These are phyloP conservation scores for Poeciliopsis prolifica DNA, from an alignment of 2,113 vertebrate species.

Conservation along the genomic window DNA sequence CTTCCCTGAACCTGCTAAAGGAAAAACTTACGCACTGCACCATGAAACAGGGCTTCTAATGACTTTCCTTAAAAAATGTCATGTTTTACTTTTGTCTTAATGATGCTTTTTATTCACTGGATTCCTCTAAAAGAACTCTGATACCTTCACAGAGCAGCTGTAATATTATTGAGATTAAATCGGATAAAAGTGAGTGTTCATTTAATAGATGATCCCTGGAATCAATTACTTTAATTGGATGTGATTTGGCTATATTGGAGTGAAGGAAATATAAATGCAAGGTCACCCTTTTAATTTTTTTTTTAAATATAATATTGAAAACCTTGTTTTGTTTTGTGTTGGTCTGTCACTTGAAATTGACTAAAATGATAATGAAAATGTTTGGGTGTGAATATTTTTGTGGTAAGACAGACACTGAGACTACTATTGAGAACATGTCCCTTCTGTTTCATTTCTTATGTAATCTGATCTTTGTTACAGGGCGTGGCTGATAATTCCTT, in stretches of 20 bases:
- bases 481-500: slow-evolving; percentile 13
- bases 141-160: not conserved
- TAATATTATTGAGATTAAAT: too few species aligned
- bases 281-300: too few species aligned
- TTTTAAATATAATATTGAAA: not conserved
- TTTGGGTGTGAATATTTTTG: too few species aligned
- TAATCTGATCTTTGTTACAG: slow-evolving; percentile 27
- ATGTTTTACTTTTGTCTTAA: not conserved
- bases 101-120: not conserved
- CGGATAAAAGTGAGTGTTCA: too few species aligned
- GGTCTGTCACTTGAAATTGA: not conserved
- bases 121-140: not conserved
- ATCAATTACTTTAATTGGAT: not conserved
- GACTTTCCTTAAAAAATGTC: too few species aligned
- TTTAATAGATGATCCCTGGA: too few species aligned
- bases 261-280: not conserved
- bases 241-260: not conserved
- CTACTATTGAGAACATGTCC: not conserved
- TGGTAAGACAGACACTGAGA: too few species aligned
- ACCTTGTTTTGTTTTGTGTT: not conserved
- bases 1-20: too few species aligned
- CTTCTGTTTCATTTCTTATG: not conserved
- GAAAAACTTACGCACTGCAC: too few species aligned
- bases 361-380: not conserved
- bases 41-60: too few species aligned